Evolutionary conservation across 2,888 invertebrate species (phyloP).

Genomic region (Agriopis aurantiaria): DNA sequence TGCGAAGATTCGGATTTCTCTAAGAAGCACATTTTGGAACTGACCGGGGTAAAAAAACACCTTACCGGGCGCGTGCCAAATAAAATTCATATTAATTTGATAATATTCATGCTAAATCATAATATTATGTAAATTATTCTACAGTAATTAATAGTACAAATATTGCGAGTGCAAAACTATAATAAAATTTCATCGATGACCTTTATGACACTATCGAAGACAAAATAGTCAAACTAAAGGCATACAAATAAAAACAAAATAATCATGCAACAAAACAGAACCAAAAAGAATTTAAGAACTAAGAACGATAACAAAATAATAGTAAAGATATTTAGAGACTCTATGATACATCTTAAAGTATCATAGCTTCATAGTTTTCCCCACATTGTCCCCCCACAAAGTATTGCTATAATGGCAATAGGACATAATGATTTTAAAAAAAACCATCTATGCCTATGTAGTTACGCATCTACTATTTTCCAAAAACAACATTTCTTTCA

Average conservation of each 20-base stretch:
- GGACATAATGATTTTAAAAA: no score
- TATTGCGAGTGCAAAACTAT: constrained; percentile 46
- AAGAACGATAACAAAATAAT: constrained; percentile 74
- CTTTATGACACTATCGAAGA: constrained; percentile 51
- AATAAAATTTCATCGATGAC: constrained; percentile 42
- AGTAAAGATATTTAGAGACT: constrained; percentile 21
- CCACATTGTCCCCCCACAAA: no score
- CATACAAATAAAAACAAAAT: constrained; percentile 48
- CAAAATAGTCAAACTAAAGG: constrained; percentile 47
- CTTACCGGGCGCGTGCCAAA: neutral
- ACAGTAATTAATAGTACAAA: constrained; percentile 49
- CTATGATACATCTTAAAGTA: no score
- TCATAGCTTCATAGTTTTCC: no score
- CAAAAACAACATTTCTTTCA: no score
- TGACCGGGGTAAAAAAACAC: constrained; percentile 6
- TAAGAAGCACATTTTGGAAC: constrained; percentile 35
- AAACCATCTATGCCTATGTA: no score
- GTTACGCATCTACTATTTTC: no score
- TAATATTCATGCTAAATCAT: constrained; percentile 21
- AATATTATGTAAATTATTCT: constrained; percentile 43
- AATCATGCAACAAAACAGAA: constrained; percentile 75
- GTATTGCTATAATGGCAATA: no score
- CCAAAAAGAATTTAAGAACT: constrained; percentile 65
- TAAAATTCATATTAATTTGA: neutral
- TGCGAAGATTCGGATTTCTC: constrained; percentile 37